Conservation (phyloP, 2,888 invertebrate genomes). For the Mechanitis messenoides region DNA sequence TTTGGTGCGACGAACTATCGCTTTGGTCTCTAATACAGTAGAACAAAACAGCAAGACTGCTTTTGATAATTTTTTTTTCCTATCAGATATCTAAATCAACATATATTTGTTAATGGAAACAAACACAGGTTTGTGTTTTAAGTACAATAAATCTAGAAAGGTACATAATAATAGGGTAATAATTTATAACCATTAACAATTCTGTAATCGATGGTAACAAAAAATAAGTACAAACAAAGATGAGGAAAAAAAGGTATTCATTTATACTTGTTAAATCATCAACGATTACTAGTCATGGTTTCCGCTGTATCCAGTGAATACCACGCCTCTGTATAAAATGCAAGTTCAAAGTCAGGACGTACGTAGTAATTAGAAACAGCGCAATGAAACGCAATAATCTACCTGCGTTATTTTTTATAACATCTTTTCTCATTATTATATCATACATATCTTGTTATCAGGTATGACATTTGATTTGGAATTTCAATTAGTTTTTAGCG, state of each 20-base stretch:
- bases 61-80: no score
- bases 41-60: no score
- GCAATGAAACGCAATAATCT: conserved; percentile 50
- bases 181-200: no score
- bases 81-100: no score
- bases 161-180: no score
- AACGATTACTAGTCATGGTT: conserved; percentile 52
- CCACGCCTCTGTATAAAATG: conserved; percentile 71
- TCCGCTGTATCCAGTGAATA: conserved; percentile 45
- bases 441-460: conserved; percentile 43
- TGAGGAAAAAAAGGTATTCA: conserved; percentile 23
- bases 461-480: conserved; percentile 41
- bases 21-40: no score
- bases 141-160: no score
- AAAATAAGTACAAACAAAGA: conserved; percentile 16
- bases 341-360: conserved; percentile 70
- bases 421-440: conserved; percentile 37
- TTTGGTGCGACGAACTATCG: no score
- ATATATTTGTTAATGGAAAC: no score
- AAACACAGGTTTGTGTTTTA: no score
- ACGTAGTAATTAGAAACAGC: conserved; percentile 44
- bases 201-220: background rate
- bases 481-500: background rate
- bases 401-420: conserved; percentile 39
- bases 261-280: conserved; percentile 21